Evolutionary conservation across 2,113 vertebrate genomes (phyloP), one percentile per base, ranked within the genome.

Genomic region (Theristicus caerulescens): DNA sequence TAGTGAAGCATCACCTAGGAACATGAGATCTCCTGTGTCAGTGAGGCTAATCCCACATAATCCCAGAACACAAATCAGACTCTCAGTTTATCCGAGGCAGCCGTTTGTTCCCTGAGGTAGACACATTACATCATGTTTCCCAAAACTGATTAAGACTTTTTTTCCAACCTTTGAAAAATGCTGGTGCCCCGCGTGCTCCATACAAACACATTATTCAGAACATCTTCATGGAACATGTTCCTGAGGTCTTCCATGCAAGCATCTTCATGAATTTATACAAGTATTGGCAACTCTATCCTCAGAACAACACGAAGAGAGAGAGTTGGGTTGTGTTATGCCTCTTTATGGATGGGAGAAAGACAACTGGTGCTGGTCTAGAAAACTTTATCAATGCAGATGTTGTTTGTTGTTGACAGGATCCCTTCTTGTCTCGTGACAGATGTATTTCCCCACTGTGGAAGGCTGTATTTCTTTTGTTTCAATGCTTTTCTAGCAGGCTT

Each of bases 161-260:
- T 9, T 90, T 19, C 27, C 32, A 64, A 29, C 42, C 55, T 86
- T 57, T 72, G 16, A 84, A 91, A 93, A 83, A 74, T 25, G 29
- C 36, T 36, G 13, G 19, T 74, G 52, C 11, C 12, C 36, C 0
- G 0, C 1, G 1, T 55, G 38, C 38, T 74, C 42, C 38, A 4
- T 8, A 10, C 49, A 82, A 62, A 46, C 1, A 0, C 6, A 0
- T 49, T 24, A 19, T 55, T 76, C 38, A 40, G 44, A 67, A 38
- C 0, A 0, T 47, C 46, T 66, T 70, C 19, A 19, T 77, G 71
- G 13, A 78, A 31, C 3, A 0, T 7, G 5, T 88, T 88, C 22
- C 52, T 77, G 67, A 40, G 21, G 14, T 88, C 62, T 73, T 86
- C 64, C 55, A 22, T 7, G 2, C 34, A 66, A 52, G 46, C 1